Percentiles rank a stretch among this genome's conserved stretches.
phyloP scores from a whole-genome alignment of 2,113 vertebrate species.

The Morone chrysops region DNA sequence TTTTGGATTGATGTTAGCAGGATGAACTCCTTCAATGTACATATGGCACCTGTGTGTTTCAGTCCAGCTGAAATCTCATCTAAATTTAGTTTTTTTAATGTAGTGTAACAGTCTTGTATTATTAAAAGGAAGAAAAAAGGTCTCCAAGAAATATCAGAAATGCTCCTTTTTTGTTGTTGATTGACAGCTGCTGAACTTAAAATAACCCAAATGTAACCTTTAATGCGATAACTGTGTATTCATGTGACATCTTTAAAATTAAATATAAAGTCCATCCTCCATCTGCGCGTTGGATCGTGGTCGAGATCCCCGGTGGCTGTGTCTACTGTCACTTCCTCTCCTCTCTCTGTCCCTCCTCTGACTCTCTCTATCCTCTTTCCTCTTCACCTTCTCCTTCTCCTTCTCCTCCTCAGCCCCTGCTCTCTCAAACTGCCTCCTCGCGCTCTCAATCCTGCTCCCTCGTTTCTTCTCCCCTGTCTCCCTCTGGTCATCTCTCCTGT shows the following conservation, averaged over 20 bases:
- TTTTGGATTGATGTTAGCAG: too few species aligned
- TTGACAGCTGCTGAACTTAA: too few species aligned
- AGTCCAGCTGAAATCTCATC: too few species aligned
- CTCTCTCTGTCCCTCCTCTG: conserved; percentile 27
- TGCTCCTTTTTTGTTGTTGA: too few species aligned
- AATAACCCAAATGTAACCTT: too few species aligned
- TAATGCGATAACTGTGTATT: too few species aligned
- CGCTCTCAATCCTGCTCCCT: conserved; percentile 34
- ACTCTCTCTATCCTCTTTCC: conserved; percentile 19
- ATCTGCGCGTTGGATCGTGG: conserved; percentile 18
- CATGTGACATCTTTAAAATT: not conserved
- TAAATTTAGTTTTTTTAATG: not conserved
- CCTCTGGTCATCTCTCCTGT: not conserved
- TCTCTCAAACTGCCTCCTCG: conserved; percentile 46
- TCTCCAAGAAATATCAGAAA: too few species aligned
- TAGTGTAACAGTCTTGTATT: too few species aligned
- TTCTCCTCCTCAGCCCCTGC: not conserved
- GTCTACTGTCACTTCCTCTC: not conserved
- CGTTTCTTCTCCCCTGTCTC: not conserved
- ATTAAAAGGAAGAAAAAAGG: too few species aligned
- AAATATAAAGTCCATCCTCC: conserved; percentile 70
- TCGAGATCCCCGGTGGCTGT: conserved; percentile 17
- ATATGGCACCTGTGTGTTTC: too few species aligned
- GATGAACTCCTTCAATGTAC: too few species aligned
- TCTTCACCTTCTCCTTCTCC: conserved; percentile 13